Evolutionary conservation across 2,888 invertebrate species (phyloP).

Genomic region (Scrobipalpa costella): DNA sequence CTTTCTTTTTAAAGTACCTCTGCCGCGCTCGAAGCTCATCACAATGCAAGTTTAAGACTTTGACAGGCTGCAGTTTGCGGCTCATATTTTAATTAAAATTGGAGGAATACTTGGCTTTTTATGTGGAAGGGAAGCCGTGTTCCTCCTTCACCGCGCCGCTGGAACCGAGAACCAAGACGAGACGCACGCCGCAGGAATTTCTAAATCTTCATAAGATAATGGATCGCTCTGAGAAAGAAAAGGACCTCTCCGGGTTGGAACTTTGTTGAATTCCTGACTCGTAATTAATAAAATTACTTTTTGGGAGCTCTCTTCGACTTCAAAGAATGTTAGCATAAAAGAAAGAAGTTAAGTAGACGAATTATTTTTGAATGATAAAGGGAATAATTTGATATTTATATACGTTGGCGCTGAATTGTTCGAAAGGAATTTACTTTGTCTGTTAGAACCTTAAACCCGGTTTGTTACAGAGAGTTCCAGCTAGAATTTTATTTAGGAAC

Average conservation of each 20-base stretch:
- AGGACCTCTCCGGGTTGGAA: constrained; percentile 75
- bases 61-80: constrained; percentile 28
- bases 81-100: constrained; percentile 42
- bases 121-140: constrained; percentile 30
- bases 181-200: constrained; percentile 75
- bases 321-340: constrained; percentile 80
- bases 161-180: constrained; percentile 26
- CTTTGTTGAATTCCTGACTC: constrained; percentile 80
- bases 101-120: constrained; percentile 40
- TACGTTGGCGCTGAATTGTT: constrained; percentile 58
- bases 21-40: constrained; percentile 5
- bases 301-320: constrained; percentile 80
- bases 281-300: constrained; percentile 82
- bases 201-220: constrained; percentile 81
- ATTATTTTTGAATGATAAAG: constrained; percentile 79
- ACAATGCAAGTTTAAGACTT: constrained; percentile 18
- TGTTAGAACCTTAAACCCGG: not conserved
- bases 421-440: constrained; percentile 23
- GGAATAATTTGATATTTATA: constrained; percentile 76
- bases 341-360: constrained; percentile 80
- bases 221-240: constrained; percentile 76
- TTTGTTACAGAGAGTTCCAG: not conserved
- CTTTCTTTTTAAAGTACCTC: constrained; percentile 2
- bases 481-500: not conserved
- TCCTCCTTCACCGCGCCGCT: constrained; percentile 26